Evolutionary conservation across 2,797 vertebrate genomes (phyloP).

Genomic region (Enteromius treurensis): DNA sequence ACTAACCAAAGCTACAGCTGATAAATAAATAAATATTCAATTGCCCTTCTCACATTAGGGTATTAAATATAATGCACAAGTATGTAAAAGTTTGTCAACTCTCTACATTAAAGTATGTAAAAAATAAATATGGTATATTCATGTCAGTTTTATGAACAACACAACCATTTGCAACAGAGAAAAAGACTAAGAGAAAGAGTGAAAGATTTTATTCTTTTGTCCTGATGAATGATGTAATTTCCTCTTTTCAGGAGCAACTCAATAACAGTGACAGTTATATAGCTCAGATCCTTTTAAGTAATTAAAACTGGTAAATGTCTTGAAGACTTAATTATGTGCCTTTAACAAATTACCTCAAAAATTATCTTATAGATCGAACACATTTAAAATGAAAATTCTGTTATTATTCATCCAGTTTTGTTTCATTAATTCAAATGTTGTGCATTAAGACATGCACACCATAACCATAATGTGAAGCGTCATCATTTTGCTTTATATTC

Average conservation of each 20-base stretch:
- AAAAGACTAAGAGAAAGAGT: not conserved
- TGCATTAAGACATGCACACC: not conserved
- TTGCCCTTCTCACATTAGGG: not conserved
- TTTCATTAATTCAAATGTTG: not conserved
- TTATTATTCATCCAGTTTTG: not conserved
- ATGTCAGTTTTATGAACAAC: not conserved
- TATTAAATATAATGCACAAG: not conserved
- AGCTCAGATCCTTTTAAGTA: slow-evolving; percentile 54
- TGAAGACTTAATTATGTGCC: slow-evolving; percentile 1
- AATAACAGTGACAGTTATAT: slow-evolving; percentile 60
- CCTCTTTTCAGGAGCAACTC: slow-evolving; percentile 47
- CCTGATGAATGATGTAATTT: slow-evolving; percentile 58
- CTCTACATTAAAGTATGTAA: not conserved
- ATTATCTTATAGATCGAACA: not conserved
- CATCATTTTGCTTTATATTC: not conserved
- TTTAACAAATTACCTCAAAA: slow-evolving; percentile 10
- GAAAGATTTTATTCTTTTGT: slow-evolving; percentile 66
- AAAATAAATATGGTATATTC: not conserved
- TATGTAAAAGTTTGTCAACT: not conserved
- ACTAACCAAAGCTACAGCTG: not conserved
- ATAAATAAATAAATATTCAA: not conserved
- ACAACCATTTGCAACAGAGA: not conserved
- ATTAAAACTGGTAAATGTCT: slow-evolving; percentile 59
- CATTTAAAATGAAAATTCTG: not conserved
- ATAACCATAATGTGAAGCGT: not conserved